Conservation (phyloP, 2,113 vertebrate genomes). For the Hippocampus mohnikei region DNA sequence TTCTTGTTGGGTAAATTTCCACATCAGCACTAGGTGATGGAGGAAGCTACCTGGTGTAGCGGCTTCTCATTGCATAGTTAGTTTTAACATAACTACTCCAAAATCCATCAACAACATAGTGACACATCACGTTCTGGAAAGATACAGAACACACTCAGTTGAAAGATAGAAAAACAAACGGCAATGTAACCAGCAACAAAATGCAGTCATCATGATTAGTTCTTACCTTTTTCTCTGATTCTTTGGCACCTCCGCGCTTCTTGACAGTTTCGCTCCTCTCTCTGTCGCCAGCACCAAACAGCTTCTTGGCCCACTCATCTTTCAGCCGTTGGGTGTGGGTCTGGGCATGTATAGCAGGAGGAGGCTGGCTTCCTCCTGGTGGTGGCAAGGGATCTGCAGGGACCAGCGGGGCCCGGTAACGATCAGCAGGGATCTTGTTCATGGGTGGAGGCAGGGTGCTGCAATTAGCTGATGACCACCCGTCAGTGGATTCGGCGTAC, state of each 20-base stretch:
- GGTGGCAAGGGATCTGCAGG: constrained; percentile 65
- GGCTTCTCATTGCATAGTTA: constrained; percentile 65
- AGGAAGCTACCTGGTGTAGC: constrained; percentile 34
- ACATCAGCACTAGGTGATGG: constrained; percentile 49
- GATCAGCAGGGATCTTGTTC: constrained; percentile 96
- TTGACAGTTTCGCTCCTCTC: constrained; percentile 65
- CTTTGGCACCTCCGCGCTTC: constrained; percentile 76
- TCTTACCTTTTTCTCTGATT: constrained; percentile 85
- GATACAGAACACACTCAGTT: neutral
- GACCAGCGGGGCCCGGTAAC: constrained; percentile 86
- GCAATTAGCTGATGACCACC: constrained; percentile 95
- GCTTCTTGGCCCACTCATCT: constrained; percentile 87
- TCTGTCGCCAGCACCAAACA: constrained; percentile 76
- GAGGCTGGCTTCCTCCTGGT: constrained; percentile 47
- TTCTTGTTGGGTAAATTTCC: constrained; percentile 56
- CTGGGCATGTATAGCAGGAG: constrained; percentile 38
- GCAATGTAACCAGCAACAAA: neutral
- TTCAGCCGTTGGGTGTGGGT: constrained; percentile 72
- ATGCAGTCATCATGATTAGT: neutral
- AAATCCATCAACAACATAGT: constrained; percentile 25
- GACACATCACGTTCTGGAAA: constrained; percentile 6
- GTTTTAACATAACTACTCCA: constrained; percentile 65
- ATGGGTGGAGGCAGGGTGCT: constrained; percentile 95
- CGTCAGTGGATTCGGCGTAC: constrained; percentile 92
- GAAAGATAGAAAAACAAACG: neutral